phyloP scores from a whole-genome alignment of 2,113 vertebrate genomes.

The Cebus imitator region DNA sequence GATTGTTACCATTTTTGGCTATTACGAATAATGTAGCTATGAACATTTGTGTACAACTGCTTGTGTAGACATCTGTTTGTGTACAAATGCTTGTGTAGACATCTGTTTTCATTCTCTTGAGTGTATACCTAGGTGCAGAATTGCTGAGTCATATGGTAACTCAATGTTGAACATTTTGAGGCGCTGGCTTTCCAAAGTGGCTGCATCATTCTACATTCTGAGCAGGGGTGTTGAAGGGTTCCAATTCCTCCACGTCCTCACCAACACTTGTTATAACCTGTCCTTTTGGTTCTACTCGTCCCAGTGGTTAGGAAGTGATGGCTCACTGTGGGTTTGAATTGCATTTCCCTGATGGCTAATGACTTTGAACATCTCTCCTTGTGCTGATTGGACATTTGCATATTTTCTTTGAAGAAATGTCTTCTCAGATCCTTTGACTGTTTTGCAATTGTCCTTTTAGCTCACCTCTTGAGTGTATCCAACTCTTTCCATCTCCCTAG shows the following conservation, averaged over 20 bases:
- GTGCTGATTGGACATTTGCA: neutral
- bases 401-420: constrained; percentile 2
- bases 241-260: neutral
- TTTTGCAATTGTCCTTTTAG: neutral
- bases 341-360: neutral
- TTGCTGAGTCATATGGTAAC: neutral
- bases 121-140: neutral
- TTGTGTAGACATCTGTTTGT: neutral
- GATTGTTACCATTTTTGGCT: neutral
- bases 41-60: neutral
- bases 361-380: neutral
- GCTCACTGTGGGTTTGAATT: neutral
- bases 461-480: neutral
- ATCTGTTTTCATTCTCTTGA: neutral
- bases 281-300: neutral
- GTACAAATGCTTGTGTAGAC: neutral
- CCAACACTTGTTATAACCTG: neutral
- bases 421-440: neutral
- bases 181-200: neutral
- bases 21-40: neutral
- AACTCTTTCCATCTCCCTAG: neutral
- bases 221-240: neutral
- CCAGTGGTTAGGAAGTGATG: neutral
- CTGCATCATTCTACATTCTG: neutral
- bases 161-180: neutral